These are phyloP conservation scores for Catajapyx aquilonaris DNA, from an alignment of 1,140 invertebrate genomes.

Conservation along the genomic window DNA sequence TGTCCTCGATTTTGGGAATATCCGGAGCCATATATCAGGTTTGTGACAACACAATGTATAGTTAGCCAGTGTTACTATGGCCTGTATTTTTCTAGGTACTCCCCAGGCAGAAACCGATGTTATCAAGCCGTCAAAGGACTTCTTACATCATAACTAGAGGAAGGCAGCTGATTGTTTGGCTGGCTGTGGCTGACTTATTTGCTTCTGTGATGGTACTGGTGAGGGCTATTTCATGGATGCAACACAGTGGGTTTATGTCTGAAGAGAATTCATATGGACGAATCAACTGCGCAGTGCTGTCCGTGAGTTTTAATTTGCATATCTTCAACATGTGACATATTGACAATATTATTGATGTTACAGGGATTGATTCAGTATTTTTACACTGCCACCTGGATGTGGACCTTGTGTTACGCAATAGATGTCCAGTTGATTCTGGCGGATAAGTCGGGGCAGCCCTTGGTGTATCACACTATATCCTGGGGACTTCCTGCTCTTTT, in stretches of 20 bases:
- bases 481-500: slow-evolving; percentile 47
- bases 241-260: slow-evolving; percentile 1
- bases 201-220: slow-evolving; percentile 26
- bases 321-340: neutral
- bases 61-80: slow-evolving; percentile 3
- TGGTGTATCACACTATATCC: slow-evolving; percentile 38
- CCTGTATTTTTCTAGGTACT: neutral
- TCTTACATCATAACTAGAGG: slow-evolving; percentile 34
- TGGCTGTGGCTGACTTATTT: slow-evolving; percentile 51
- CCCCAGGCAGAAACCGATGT: too few relatives aligned
- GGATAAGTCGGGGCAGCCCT: slow-evolving; percentile 31
- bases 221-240: slow-evolving; percentile 3
- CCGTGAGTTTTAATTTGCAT: too few relatives aligned
- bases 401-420: slow-evolving; percentile 61
- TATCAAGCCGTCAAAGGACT: slow-evolving; percentile 3
- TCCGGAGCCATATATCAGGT: slow-evolving; percentile 53
- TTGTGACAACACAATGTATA: slow-evolving; percentile 6
- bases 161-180: slow-evolving; percentile 47
- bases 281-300: too few relatives aligned
- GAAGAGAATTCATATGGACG: too few relatives aligned
- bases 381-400: slow-evolving; percentile 61
- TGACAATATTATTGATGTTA: slow-evolving; percentile 16
- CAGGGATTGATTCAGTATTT: slow-evolving; percentile 69
- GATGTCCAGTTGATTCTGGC: slow-evolving; percentile 46
- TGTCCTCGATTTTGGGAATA: slow-evolving; percentile 46